Base-by-base conservation (phyloP, 2,113 vertebrate genomes). In the Cnemophilus loriae region DNA sequence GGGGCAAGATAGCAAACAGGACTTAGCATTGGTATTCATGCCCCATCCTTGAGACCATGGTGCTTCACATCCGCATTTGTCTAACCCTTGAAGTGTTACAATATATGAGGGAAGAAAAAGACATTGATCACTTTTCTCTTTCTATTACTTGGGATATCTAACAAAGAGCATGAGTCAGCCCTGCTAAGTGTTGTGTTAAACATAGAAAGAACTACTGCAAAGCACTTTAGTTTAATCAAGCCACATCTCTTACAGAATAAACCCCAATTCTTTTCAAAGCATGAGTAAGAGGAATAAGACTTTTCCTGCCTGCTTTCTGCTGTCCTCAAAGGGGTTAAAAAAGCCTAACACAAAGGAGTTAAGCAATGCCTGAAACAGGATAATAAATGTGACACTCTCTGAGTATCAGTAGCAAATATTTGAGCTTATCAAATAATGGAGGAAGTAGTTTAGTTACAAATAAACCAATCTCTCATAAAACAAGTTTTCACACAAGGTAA, bases 391-490 rank as follows among this genome's bases (percentile, higher is more conserved):
- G 98, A 98, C 98, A 98, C 98, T 98, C 97, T 98, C 96, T 10
- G 95, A 98, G 96, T 98, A 98, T 98, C 98, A 97, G 98, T 97
- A 98, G 98, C 98, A 98, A 98, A 98, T 98, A 98, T 98, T 98
- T 98, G 98, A 98, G 98, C 98, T 98, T 98, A 98, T 98, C 98
- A 98, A 98, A 98, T 98, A 98, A 97, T 87, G 79, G 98, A 98
- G 98, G 98, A 98, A 98, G 98, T 98, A 93, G 97, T 98, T 98
- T 98, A 97, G 98, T 98, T 98, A 98, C 98, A 98, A 98, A 98
- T 98, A 98, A 98, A 98, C 97, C 98, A 97, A 98, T 97, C 97
- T 97, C 98, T 98, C 97, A 98, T 98, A 98, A 98, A 98, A 97
- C 97, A 98, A 98, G 97, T 96, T 97, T 98, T 97, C 96, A 96